A percentile compares a stretch with the other conserved stretches of the same genome.
Conservation (phyloP, 2,113 vertebrate genomes). For the Apaloderma vittatum region DNA sequence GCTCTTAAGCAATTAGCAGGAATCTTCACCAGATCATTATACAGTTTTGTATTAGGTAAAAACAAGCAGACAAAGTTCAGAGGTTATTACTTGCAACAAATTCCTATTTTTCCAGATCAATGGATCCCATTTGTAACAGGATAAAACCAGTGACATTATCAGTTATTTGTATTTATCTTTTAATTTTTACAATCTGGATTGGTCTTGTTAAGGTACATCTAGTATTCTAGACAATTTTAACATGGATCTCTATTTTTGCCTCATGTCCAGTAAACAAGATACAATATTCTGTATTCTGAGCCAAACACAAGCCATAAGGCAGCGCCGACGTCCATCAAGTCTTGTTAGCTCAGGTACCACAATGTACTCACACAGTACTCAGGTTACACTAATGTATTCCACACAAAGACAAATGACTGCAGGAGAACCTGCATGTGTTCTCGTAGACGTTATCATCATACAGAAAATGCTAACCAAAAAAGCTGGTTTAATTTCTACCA, state of each 20-base stretch:
- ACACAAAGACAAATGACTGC: not conserved
- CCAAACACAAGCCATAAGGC: not conserved
- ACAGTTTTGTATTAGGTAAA: not conserved
- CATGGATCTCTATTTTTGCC: not conserved
- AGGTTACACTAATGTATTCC: not conserved
- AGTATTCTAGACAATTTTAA: not conserved
- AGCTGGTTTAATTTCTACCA: not conserved
- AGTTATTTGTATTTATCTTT: not conserved
- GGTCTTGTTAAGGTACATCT: not conserved
- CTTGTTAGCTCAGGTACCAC: not conserved
- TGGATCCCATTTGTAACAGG: not conserved
- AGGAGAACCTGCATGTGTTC: not conserved
- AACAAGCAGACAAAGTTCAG: not conserved
- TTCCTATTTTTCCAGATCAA: not conserved
- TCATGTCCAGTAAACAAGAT: not conserved
- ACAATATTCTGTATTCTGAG: not conserved
- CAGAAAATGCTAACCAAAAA: not conserved
- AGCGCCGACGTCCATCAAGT: not conserved
- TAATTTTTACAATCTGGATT: not conserved
- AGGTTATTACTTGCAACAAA: not conserved
- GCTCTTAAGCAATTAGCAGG: not conserved
- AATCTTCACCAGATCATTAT: not conserved
- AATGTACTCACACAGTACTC: not conserved
- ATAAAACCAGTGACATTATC: not conserved
- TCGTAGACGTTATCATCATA: not conserved